Base-by-base conservation (phyloP, 2,113 vertebrate species). In the Hemiprocne comata region DNA sequence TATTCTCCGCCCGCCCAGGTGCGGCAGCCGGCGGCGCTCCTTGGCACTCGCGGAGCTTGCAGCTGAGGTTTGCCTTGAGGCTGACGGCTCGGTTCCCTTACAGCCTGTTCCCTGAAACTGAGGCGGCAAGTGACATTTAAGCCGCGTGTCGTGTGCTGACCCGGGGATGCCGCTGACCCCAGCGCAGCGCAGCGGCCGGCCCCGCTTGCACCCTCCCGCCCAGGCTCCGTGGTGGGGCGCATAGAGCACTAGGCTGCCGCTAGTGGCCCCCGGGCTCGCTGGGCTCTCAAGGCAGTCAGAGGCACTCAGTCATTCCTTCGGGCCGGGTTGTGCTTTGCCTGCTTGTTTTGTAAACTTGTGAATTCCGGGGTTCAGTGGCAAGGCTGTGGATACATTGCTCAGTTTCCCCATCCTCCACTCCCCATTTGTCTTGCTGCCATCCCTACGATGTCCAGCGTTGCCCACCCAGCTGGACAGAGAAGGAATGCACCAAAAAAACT, bases 271-370 rank as follows among this genome's bases (percentile, higher is more conserved):
- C 34, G 40, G n/a, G 23, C 3, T 19, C 2, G 23, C 26, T 16
- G 0, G 70, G 60, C 64, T 17, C 28, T 24, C 38, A 16, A 20
- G 44, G n/a, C n/a, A n/a, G n/a, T n/a, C n/a, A n/a, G n/a, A n/a
- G n/a, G 46, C 60, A 8, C 3, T 3, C 23, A 2, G 26, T 11
- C 7, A 2, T 62, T 19, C 26, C 21, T 18, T 4, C 9, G 21
- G 33, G 33, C 21, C 13, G 9, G 21, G 42, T 5, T 18, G 26
- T 0, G 48, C 48, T 38, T 11, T 7, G 50, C 64, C 38, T 1
- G 53, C 24, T 36, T 7, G 0, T 18, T 60, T 23, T 0, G 34
- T 2, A 5, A 40, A 40, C 29, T 6, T 6, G 69, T 10, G 48
- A 26, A 4, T 42, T 29, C 25, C 13, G 26, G 23, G 31, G 9